Percentiles rank a stretch among this genome's conserved stretches.
Evolutionary conservation across 2,888 invertebrate genomes (phyloP).

Genomic region (Gymnocheta viridis): DNA sequence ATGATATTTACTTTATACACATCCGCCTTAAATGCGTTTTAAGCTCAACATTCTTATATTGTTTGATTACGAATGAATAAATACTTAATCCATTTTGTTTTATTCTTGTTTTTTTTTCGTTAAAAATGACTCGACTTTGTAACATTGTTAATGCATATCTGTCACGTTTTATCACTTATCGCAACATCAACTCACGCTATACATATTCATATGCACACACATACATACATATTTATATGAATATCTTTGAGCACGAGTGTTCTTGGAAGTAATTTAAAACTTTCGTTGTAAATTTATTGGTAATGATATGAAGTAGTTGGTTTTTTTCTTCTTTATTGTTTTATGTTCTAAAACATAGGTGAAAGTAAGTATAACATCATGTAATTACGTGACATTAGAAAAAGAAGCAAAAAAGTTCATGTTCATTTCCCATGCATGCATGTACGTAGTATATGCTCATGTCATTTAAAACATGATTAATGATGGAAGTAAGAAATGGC

Average conservation of each 20-base stretch:
- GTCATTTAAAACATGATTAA: neutral
- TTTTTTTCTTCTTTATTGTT: neutral
- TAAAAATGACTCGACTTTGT: constrained; percentile 9
- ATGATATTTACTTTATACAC: neutral
- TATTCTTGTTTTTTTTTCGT: neutral
- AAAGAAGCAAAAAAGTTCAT: neutral
- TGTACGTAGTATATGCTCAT: neutral
- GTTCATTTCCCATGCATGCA: neutral
- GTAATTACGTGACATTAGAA: constrained; percentile 49
- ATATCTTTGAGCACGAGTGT: neutral
- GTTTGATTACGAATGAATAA: neutral
- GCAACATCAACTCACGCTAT: constrained; percentile 27
- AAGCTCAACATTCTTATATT: neutral
- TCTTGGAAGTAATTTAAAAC: constrained; percentile 15
- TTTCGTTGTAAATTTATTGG: constrained; percentile 25
- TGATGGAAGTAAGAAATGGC: neutral
- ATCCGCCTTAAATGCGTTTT: neutral
- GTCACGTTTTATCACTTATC: constrained; percentile 56
- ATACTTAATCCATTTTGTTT: neutral
- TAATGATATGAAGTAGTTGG: neutral
- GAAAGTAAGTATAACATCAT: constrained; percentile 38
- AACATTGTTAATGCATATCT: constrained; percentile 26
- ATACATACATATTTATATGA: neutral
- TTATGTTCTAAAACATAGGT: constrained; percentile 6
- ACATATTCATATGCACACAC: neutral